phyloP scores from a whole-genome alignment of 1,140 invertebrate genomes.

The Drosophila insularis region DNA sequence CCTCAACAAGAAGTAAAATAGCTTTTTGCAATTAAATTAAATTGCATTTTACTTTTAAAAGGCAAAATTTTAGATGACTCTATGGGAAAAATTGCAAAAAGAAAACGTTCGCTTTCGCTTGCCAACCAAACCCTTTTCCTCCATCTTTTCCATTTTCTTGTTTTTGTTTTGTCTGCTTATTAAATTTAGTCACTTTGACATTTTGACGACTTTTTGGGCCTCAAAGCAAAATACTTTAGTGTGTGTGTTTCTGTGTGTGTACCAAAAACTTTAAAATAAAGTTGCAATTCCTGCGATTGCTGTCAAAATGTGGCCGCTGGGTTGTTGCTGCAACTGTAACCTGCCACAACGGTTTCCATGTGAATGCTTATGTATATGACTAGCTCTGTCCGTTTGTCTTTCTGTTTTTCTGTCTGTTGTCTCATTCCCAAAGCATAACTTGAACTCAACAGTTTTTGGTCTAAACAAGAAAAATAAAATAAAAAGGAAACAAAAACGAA shows the following conservation, averaged over 20 bases:
- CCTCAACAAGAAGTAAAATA: too few species aligned
- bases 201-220: conserved; percentile 50
- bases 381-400: conserved; percentile 35
- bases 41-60: too few species aligned
- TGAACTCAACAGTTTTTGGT: conserved; percentile 32
- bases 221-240: conserved; percentile 35
- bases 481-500: conserved; percentile 45
- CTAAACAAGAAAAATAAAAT: conserved; percentile 13
- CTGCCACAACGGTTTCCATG: conserved; percentile 46
- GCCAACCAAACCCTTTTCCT: conserved; percentile 4
- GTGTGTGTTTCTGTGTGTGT: conserved; percentile 35
- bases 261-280: conserved; percentile 62
- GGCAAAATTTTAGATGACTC: too few species aligned
- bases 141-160: neutral
- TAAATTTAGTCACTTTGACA: conserved; percentile 67
- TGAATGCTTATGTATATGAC: conserved; percentile 54
- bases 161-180: conserved; percentile 53
- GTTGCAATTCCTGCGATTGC: conserved; percentile 71
- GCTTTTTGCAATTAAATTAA: too few species aligned
- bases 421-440: conserved; percentile 20
- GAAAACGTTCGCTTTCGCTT: neutral
- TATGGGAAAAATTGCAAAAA: neutral
- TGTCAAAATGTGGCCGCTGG: conserved; percentile 68
- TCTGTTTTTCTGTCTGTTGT: conserved; percentile 13
- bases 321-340: conserved; percentile 32